Base-by-base conservation (phyloP, 2,888 invertebrate species). In the Trachelus stipa region DNA sequence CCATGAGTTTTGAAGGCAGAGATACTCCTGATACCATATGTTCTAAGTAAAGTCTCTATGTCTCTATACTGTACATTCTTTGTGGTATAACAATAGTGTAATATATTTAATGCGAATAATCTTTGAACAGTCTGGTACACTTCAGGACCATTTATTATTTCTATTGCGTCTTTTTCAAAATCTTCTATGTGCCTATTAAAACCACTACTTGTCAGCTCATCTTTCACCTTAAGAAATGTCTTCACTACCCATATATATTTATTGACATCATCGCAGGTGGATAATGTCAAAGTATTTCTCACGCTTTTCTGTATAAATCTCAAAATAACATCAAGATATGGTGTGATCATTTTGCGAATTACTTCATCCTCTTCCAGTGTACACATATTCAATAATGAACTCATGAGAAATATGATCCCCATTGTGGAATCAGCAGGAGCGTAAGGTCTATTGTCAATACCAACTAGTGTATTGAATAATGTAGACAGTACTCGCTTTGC, bases 371-470 rank as follows among this genome's bases (percentile, higher is more conserved):
- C 75, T 80, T 71, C 31, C 23, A 80, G 71, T 80, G 76, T 15
- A 77, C 35, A 34, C 30, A 77, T 35, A 31, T 68, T 40, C 34
- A 87, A 71, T 23, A 87, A 80, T 80, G 83, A 37, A n/a, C 83
- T 82, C 33, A 87, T 77, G 34, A 90, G 81, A 77, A 85, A 83
- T 37, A 87, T 79, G 12, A 81, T 77, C 80, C 81, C 82, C 34
- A 85, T 77, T 12, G 77, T 81, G 3, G 78, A 79, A 34, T 73
- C 68, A 69, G 80, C 69, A 80, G 87, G 79, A 9, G 85, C 86
- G 74, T 90, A 91, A 4, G 87, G 88, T 81, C 91, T 88, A 9
- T 77, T 31, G 75, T 86, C 84, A 33, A 86, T 79, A 34, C 77
- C 81, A 69, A 81, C 82, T 23, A 89, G 81, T n/a, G 40, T 81